phyloP scores from a whole-genome alignment of 2,888 invertebrate species.

The Colostygia pectinataria region DNA sequence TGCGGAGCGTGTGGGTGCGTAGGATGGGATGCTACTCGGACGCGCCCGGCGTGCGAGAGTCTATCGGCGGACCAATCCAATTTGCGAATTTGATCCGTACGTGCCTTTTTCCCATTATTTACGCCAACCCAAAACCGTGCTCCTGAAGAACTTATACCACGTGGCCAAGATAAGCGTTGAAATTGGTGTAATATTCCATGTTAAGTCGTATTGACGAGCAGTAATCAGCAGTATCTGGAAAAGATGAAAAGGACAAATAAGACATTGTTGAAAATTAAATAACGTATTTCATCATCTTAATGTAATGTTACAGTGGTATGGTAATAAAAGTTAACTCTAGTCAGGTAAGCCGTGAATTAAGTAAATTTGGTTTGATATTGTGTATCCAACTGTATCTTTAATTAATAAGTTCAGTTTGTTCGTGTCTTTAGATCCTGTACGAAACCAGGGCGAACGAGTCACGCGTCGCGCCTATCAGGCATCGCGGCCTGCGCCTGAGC shows the following conservation, averaged over 20 bases:
- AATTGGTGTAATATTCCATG: constrained; percentile 52
- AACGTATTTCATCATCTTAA: no score
- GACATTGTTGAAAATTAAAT: neutral
- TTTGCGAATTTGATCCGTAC: constrained; percentile 79
- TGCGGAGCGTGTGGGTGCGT: constrained; percentile 48
- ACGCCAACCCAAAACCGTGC: constrained; percentile 62
- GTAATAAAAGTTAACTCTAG: neutral
- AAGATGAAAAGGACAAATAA: constrained; percentile 40
- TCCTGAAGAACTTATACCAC: constrained; percentile 57
- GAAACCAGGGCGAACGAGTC: constrained; percentile 77
- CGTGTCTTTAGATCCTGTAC: constrained; percentile 70
- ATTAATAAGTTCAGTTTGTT: constrained; percentile 61
- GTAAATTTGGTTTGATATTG: constrained; percentile 28
- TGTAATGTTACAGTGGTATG: no score
- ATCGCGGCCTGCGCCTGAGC: constrained; percentile 50
- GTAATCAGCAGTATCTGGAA: constrained; percentile 53
- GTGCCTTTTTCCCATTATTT: constrained; percentile 81
- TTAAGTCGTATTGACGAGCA: constrained; percentile 33
- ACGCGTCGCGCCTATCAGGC: constrained; percentile 66
- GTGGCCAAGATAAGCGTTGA: constrained; percentile 41
- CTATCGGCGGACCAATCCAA: constrained; percentile 78
- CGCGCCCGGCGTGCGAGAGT: constrained; percentile 57
- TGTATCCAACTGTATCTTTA: constrained; percentile 58
- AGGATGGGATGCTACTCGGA: constrained; percentile 67
- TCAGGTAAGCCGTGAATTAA: constrained; percentile 1